Evolutionary conservation across 2,797 vertebrate species (phyloP), one percentile per base, ranked within the genome.

Genomic region (Gymnoscopelus braueri): DNA sequence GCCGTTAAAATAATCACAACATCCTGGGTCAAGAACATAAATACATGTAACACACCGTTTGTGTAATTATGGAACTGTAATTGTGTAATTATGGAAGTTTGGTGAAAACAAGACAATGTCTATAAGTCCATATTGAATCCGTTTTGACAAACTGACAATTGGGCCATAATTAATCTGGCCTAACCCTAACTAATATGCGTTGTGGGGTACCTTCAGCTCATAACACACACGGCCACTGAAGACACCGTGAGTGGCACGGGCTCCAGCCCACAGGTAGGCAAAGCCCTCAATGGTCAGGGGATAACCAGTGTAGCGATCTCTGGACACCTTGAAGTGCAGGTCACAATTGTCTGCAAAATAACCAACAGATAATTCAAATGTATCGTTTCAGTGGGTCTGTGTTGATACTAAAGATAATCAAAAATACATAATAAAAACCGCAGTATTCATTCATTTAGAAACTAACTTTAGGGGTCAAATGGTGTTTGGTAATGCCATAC

Each of bases 251-350:
- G 95, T 93, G 11, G 95, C 96, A 19, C 97, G 89, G 2, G 96
- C 97, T 32, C 97, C 97, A 0, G 97, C 95, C 97, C 97, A 98
- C 50, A 98, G 90, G 81, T 95, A 98, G 19, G 97, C 97, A 67
- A 98, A 98, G 10, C 97, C 97, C 84, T 98, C 96, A 0, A 97
- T 97, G 47, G 97, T 98, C 69, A 98, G 91, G 0, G 97, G 97
- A 82, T 97, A 98, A 0, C 97, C 97, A 11, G 95, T 96, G 91
- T 95, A 96, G 29, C 97, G 92, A 77, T 97, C 96, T 6, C 96
- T 91, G 63, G 96, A 95, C 24, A 98, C 96, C 84, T 98, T 98
- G 88, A 97, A 98, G 82, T 97, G 96, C 75, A 98, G 93, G 70
- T 98, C 97, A 48, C 95, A 97, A 73, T 98, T 98, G 87, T 98